Evolutionary conservation across 2,888 invertebrate species (phyloP).

Genomic region (Pherbina coryleti): DNA sequence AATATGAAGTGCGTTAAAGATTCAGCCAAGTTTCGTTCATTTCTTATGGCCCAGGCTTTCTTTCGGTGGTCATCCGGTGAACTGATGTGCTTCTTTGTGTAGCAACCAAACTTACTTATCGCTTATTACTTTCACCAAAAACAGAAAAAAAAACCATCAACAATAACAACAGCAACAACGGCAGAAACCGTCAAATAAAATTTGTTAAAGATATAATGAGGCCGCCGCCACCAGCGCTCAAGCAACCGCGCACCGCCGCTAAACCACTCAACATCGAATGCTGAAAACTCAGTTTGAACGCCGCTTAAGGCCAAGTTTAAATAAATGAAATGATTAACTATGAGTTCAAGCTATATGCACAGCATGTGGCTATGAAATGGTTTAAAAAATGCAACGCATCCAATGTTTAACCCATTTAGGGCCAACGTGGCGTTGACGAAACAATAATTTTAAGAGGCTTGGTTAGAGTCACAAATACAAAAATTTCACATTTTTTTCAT

Average conservation of each 20-base stretch:
- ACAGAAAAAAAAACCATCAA: constrained; percentile 28
- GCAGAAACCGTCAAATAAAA: constrained; percentile 31
- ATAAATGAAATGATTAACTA: constrained; percentile 31
- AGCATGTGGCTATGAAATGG: background rate
- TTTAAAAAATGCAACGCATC: background rate
- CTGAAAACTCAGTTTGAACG: background rate
- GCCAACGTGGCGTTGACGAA: too few species aligned
- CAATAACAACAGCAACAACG: constrained; percentile 42
- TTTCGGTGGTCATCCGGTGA: constrained; percentile 45
- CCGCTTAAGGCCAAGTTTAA: constrained; percentile 1
- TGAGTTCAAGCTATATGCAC: background rate
- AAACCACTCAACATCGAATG: background rate
- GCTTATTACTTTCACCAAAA: constrained; percentile 54
- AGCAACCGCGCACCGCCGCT: background rate
- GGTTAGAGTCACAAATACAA: too few species aligned
- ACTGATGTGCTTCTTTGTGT: constrained; percentile 40
- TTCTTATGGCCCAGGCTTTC: constrained; percentile 39
- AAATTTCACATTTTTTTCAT: too few species aligned
- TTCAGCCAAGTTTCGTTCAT: constrained; percentile 24
- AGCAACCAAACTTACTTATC: constrained; percentile 47
- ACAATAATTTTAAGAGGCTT: too few species aligned
- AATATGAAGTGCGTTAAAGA: constrained; percentile 2
- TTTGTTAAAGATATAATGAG: constrained; percentile 41
- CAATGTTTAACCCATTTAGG: background rate
- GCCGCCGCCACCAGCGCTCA: constrained; percentile 32